Base-by-base conservation (phyloP, 2,797 vertebrate genomes). In the Oryzias dopingdopingensis region DNA sequence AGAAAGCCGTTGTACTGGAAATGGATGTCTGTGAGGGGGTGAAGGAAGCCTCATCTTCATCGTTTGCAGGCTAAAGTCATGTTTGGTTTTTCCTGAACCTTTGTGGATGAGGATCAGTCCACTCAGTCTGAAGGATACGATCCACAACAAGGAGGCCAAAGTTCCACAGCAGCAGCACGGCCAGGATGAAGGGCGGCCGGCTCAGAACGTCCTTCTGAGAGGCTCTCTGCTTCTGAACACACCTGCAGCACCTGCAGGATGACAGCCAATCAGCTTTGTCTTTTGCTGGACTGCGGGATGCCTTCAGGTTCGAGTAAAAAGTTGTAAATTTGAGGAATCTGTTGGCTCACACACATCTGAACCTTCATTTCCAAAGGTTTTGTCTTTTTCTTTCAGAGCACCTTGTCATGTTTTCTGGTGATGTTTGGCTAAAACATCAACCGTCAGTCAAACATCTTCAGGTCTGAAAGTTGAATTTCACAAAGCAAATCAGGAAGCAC, bases 1-100 rank as follows among this genome's bases (percentile, higher is more conserved):
- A 99, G 75, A 85, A 98, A 97, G 14, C 97, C 96, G 17, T 99
- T 99, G 81, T 99, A 99, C 82, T 99, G 97, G 56, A 99, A 98
- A 76, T 99, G 97, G 86, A 99, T 93, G 78, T 99, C 97, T 98
- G 86, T 14, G 15, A 4, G 18, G 42, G 2, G 0, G 65, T 94
- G 84, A 74, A 69, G 54, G 49, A 56, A 43, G 14, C 42, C 29
- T 18, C 4, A 10, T 17, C n/a, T 12, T 45, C n/a, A 18, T 17
- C 44, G 12, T 20, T 10, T 37, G 1, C 32, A 37, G 18, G 16
- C n/a, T 4, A 32, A 51, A n/a, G 16, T 40, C 17, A 18, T 1
- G 17, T 45, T 18, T 6, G 5, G 5, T n/a, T n/a, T n/a, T 6
- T n/a, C 15, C 42, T 5, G 6, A 26, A 44, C 6, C 17, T 29